Conservation (phyloP, 1,140 invertebrate species). For the Calosoma granatense region DNA sequence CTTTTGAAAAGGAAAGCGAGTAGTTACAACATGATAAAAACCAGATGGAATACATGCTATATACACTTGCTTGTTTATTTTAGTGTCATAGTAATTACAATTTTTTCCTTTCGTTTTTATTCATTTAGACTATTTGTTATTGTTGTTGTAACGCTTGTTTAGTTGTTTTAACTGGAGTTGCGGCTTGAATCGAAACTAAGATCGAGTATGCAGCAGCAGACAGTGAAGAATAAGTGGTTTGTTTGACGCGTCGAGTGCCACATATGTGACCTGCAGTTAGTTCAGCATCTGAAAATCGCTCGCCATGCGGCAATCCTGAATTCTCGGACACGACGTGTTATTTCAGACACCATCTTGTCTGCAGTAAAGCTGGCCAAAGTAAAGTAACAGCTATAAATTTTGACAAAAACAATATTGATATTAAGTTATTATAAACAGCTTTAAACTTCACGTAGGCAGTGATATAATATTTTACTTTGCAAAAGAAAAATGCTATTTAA, state of each 20-base stretch:
- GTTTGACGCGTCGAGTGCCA: neutral
- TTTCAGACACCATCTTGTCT: no score
- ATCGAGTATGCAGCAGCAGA: neutral
- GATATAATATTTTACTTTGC: neutral
- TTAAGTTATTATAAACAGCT: neutral
- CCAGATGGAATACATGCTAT: neutral
- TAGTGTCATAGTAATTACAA: neutral
- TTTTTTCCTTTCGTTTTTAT: neutral
- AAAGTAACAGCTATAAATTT: neutral
- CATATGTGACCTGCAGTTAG: neutral
- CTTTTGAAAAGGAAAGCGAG: neutral
- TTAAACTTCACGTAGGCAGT: neutral
- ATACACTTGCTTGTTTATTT: neutral
- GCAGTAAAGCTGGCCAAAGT: neutral
- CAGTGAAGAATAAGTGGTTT: neutral
- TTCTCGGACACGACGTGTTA: neutral
- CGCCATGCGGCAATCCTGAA: neutral
- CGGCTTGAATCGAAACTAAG: neutral
- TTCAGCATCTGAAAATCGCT: neutral
- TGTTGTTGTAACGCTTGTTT: neutral
- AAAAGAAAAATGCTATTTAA: no score
- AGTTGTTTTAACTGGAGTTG: neutral
- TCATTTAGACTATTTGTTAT: neutral
- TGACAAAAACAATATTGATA: neutral
- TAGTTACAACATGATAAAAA: neutral